phyloP scores from a whole-genome alignment of 2,797 vertebrate species.

The Fistularia tabacaria region DNA sequence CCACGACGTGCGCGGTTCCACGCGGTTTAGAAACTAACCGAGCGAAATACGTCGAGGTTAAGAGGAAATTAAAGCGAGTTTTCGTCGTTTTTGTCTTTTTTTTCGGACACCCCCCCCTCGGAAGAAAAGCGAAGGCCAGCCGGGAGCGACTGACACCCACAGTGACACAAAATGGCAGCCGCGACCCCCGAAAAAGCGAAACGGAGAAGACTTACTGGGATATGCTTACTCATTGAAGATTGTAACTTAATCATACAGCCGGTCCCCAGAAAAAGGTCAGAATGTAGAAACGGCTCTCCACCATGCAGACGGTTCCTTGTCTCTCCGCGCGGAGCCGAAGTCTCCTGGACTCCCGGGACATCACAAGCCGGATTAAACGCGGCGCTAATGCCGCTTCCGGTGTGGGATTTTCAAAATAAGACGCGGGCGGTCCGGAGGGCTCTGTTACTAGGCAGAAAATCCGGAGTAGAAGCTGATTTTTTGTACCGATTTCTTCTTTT shows the following conservation, averaged over 20 bases:
- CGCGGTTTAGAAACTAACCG: too few relatives aligned
- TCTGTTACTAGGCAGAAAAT: too few relatives aligned
- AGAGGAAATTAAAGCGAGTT: too few relatives aligned
- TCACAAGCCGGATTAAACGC: background rate
- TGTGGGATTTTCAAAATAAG: slow-evolving; percentile 42
- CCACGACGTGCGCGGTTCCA: too few relatives aligned
- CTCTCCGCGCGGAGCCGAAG: slow-evolving; percentile 64
- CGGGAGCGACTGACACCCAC: background rate
- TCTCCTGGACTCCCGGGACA: slow-evolving; percentile 48
- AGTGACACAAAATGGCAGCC: slow-evolving; percentile 31
- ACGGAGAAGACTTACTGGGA: slow-evolving; percentile 86
- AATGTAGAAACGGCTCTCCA: slow-evolving; percentile 59
- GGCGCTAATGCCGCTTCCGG: slow-evolving; percentile 14
- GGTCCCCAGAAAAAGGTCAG: slow-evolving; percentile 83
- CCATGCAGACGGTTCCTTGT: slow-evolving; percentile 69
- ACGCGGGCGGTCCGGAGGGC: background rate
- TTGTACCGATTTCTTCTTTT: too few relatives aligned
- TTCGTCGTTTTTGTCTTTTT: too few relatives aligned
- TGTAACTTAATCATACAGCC: slow-evolving; percentile 99
- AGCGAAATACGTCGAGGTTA: too few relatives aligned
- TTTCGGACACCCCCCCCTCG: too few relatives aligned
- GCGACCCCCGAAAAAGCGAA: background rate
- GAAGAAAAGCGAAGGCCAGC: slow-evolving; percentile 29
- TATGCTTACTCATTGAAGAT: slow-evolving; percentile 99
- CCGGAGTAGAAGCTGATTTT: too few relatives aligned